A percentile compares a stretch with the other conserved stretches of the same genome.
Conservation (phyloP, 2,113 vertebrate genomes). For the Catagonus wagneri region DNA sequence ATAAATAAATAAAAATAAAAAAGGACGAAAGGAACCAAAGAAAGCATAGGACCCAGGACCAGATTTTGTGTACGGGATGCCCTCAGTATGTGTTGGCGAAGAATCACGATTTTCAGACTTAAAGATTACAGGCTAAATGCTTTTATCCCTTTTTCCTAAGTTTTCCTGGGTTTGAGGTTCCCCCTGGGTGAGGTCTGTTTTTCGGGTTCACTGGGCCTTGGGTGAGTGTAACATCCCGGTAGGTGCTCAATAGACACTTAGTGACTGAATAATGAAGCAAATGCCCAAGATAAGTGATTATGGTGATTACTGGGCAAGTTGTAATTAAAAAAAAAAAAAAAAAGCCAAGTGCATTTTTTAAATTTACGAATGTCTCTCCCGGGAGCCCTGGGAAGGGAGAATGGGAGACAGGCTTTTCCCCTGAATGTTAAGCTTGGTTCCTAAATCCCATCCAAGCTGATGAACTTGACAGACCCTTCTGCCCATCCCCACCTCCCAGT, state of each 20-base stretch:
- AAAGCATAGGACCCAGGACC: background rate
- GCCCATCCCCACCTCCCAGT: background rate
- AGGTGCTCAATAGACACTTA: background rate
- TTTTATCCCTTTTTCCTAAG: background rate
- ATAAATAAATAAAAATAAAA: background rate
- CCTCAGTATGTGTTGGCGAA: background rate
- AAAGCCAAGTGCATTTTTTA: conserved; percentile 60
- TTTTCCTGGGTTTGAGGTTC: background rate
- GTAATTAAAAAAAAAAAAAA: conserved; percentile 67
- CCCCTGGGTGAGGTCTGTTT: background rate
- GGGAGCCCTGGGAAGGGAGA: background rate
- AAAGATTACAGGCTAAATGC: background rate
- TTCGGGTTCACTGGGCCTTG: background rate
- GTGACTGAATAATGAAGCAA: conserved; percentile 40
- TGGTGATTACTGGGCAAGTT: conserved; percentile 63
- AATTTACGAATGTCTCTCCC: conserved; percentile 33
- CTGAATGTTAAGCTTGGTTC: background rate
- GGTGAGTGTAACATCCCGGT: background rate
- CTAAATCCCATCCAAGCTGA: background rate
- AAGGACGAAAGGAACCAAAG: background rate
- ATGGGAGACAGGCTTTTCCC: background rate
- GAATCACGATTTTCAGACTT: background rate
- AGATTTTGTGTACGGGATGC: background rate
- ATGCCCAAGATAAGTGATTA: background rate
- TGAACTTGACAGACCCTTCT: background rate